A percentile compares a stretch with the other conserved stretches of the same genome.
phyloP scores from a whole-genome alignment of 2,113 vertebrate genomes.

The Arvicanthis niloticus region DNA sequence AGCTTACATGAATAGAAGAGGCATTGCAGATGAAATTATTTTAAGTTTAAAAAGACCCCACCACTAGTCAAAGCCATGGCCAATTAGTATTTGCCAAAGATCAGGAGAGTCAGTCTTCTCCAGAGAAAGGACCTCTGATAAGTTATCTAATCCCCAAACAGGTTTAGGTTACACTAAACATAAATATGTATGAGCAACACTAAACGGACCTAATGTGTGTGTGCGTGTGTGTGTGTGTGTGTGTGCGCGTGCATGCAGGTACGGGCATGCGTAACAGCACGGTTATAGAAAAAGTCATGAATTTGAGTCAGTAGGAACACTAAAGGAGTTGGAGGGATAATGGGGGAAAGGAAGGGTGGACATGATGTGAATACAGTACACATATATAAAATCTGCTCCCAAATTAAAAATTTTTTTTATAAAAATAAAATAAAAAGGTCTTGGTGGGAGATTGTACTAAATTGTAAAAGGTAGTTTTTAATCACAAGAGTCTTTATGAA shows the following conservation, averaged over 20 bases:
- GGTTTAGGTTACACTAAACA: neutral
- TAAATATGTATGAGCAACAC: neutral
- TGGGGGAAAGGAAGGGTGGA: neutral
- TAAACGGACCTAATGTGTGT: neutral
- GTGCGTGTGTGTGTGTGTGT: neutral
- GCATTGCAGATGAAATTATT: neutral
- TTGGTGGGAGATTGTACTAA: neutral
- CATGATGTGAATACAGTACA: neutral
- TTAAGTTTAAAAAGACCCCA: neutral
- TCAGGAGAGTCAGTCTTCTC: neutral
- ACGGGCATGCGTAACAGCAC: neutral
- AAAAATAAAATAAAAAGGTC: neutral
- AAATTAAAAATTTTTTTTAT: too few species aligned
- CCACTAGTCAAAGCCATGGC: neutral
- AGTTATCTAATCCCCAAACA: neutral
- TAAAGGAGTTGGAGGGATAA: neutral
- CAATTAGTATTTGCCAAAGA: neutral
- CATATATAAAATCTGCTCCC: neutral
- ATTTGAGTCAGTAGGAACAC: neutral
- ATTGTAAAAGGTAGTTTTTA: neutral
- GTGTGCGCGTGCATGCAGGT: too few species aligned
- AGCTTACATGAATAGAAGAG: neutral
- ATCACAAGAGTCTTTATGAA: neutral
- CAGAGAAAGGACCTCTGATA: neutral
- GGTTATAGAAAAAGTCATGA: neutral